Base-by-base conservation (phyloP, 2,888 invertebrate species). In the Scaptomyza parva region DNA sequence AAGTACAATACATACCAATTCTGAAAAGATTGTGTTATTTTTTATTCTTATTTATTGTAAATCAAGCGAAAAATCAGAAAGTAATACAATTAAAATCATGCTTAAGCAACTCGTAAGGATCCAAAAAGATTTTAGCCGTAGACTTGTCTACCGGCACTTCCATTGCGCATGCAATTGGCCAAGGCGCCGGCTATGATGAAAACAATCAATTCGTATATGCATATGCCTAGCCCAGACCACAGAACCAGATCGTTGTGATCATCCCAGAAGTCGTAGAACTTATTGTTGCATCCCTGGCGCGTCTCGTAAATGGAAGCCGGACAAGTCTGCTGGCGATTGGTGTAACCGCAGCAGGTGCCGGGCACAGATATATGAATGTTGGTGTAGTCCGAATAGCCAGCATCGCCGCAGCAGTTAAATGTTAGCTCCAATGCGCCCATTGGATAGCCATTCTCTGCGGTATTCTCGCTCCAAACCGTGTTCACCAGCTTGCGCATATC, bases 171-270 rank as follows among this genome's bases (percentile, higher is more conserved):
- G 87, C 96, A 95, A 90, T 95, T 95, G 70, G 96, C 96, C 89
- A 97, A 92, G 89, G 96, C 96, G 90, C 97, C 94, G 52, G 97
- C 95, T 91, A 97, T 95, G 82, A 96, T 92, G 61, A 97, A 95
- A 63, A 95, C 95, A 78, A 95, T 91, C 66, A 95, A 92, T 95
- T 95, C 95, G 84, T 94, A 91, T 70, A 92, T 94, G 66, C 95
- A 95, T 53, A 96, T 93, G 50, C 94, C 95, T 50, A 96, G 92
- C 12, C 94, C 94, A 22, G 95, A 92, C 37, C 93, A 94, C 67
- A 94, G 95, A 39, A 95, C 92, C 14, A 94, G 90, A 40, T 78
- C 65, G 9, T 83, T 86, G 40, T 88, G 86, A 14, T 79, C 59
- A 5, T 30, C 41, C 89, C 89, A 89, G 63, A 89, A 89, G 44